Evolutionary conservation across 1,140 invertebrate species (phyloP), one percentile per base, ranked within the genome.

Genomic region (Mercenaria mercenaria): DNA sequence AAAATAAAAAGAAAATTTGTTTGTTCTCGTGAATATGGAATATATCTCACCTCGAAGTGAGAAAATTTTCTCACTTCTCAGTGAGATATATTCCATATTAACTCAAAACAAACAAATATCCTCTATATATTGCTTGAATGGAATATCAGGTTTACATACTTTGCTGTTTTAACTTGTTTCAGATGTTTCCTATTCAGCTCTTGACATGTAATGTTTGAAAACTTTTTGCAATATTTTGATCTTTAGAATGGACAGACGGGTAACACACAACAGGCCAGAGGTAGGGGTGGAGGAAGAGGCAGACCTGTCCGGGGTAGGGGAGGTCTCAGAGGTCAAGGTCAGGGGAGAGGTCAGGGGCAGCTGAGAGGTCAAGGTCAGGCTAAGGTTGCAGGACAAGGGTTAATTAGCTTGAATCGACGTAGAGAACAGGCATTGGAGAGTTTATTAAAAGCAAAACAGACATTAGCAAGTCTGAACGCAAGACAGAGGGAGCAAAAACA

Each of bases 401-500:
- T 85, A 8, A 69, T 39, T 23, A 85, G 83, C 50, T 37, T 85
- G 2, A 85, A 85, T 52, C 41, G 83, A 6, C 32, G 69, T 37
- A 26, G 69, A 13, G 59, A 85, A 41, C 67, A 52, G 18, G 83
- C 83, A 0, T 13, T 85, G 15, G 32, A 85, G 3, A 50, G 39
- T 52, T 39, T 85, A 6, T 4, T 74, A 47, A 85, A 85, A 39
- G 83, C 83, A 0, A 85, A 85, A 47, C 39, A 85, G 29, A 85
- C 83, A 3, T 52, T 85, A 41, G 83, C 83, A 8, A 29, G 37
- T 8, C 47, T 85, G 18, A 72, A 85, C 50, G 41, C 47, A 1
- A 29, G 47, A 74, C 83, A 85, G 32, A 15, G 29, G n/a, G 64
- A 85, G 34, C 82, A 85, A 69, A 85, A 74, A 59, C 61, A 72